Evolutionary conservation across 2,797 vertebrate genomes (phyloP).

Genomic region (Heterohyrax brucei): DNA sequence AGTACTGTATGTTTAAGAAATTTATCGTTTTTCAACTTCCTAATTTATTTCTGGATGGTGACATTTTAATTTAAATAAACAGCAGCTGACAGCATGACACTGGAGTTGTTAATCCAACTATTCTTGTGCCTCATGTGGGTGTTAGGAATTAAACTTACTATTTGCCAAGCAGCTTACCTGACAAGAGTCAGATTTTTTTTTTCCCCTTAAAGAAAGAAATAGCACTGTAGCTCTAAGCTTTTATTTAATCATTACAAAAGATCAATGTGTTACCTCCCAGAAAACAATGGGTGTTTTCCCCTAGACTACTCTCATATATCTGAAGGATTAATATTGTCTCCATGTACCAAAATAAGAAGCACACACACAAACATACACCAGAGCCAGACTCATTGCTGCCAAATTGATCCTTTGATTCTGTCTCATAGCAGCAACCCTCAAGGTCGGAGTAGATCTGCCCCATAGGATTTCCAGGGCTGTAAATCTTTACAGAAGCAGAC

Average conservation of each 20-base stretch:
- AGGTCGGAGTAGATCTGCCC: background rate
- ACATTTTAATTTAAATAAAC: conserved; percentile 93
- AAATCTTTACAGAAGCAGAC: background rate
- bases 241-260: conserved; percentile 74
- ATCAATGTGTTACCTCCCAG: conserved; percentile 73
- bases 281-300: background rate
- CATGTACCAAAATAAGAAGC: background rate
- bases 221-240: conserved; percentile 60
- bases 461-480: background rate
- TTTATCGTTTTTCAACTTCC: conserved; percentile 89
- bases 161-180: conserved; percentile 89
- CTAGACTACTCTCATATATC: conserved; percentile 42
- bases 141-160: conserved; percentile 89
- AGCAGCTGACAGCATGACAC: conserved; percentile 91
- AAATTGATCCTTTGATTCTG: background rate
- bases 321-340: conserved; percentile 44
- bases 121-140: conserved; percentile 90
- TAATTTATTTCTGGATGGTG: conserved; percentile 92
- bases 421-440: background rate
- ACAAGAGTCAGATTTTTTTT: conserved; percentile 86
- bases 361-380: background rate
- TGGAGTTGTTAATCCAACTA: conserved; percentile 91
- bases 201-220: conserved; percentile 72
- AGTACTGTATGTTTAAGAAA: conserved; percentile 87
- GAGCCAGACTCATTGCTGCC: background rate